Evolutionary conservation across 2,113 vertebrate species (phyloP).

Genomic region (Pseudolaguvia tuberculata): DNA sequence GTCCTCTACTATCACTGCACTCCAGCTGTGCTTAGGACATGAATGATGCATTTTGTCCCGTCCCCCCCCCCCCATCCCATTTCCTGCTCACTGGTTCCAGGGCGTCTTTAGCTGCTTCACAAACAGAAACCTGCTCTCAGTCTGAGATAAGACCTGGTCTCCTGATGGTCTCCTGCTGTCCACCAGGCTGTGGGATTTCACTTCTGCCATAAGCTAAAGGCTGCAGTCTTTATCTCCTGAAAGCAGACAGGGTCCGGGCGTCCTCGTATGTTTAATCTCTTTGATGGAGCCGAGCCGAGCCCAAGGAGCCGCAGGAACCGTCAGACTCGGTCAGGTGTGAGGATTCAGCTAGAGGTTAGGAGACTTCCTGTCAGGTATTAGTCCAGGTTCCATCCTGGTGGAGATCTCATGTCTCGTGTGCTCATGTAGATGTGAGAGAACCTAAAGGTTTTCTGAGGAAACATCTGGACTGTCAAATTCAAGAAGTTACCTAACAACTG

Average conservation of each 20-base stretch:
- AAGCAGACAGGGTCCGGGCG: slow-evolving; percentile 51
- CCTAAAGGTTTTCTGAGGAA: too few relatives aligned
- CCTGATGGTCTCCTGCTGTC: not conserved
- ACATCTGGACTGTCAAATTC: too few relatives aligned
- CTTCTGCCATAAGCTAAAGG: slow-evolving; percentile 48
- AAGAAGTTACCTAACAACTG: too few relatives aligned
- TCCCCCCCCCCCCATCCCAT: not conserved
- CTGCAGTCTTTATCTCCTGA: slow-evolving; percentile 59
- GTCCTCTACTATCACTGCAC: not conserved
- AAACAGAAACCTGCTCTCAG: not conserved
- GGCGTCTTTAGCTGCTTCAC: not conserved
- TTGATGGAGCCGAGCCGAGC: slow-evolving; percentile 54
- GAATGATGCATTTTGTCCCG: not conserved
- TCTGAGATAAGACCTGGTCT: slow-evolving; percentile 1
- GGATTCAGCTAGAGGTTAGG: slow-evolving; percentile 39
- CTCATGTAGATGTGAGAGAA: too few relatives aligned
- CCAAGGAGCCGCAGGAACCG: slow-evolving; percentile 44
- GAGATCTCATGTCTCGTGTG: too few relatives aligned
- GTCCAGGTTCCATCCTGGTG: not conserved
- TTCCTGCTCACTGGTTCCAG: not conserved
- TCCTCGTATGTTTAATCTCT: slow-evolving; percentile 60
- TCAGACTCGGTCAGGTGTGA: slow-evolving; percentile 52
- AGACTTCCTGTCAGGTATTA: slow-evolving; percentile 31
- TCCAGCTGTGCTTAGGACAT: not conserved
- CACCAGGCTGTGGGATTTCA: not conserved